These are phyloP conservation scores for Drosophila saltans DNA, from an alignment of 1,140 invertebrate genomes.

Conservation along the genomic window DNA sequence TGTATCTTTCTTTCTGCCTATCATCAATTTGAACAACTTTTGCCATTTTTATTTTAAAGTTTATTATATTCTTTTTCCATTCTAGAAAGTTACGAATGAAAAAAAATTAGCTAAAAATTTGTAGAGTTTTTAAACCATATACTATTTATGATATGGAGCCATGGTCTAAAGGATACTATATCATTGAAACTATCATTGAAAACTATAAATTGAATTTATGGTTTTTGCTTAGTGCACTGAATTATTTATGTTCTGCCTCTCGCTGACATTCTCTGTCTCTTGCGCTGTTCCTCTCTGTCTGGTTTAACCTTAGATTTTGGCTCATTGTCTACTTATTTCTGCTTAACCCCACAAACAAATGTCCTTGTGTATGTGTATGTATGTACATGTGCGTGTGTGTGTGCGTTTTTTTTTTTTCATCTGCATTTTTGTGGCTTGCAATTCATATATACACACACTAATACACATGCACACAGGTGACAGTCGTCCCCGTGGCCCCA, in stretches of 20 bases:
- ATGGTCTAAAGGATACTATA: neutral
- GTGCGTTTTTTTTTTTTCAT: slow-evolving; percentile 62
- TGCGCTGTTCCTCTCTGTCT: neutral
- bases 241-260: slow-evolving; percentile 47
- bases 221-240: slow-evolving; percentile 33
- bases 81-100: too few relatives aligned
- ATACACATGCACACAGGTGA: slow-evolving; percentile 34
- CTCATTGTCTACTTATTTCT: slow-evolving; percentile 74
- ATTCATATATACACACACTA: slow-evolving; percentile 18
- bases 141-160: neutral
- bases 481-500: slow-evolving; percentile 31
- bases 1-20: too few relatives aligned
- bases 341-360: slow-evolving; percentile 26
- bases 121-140: neutral
- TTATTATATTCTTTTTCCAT: too few relatives aligned
- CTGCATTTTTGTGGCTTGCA: slow-evolving; percentile 64
- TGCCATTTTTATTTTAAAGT: too few relatives aligned
- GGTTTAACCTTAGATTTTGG: slow-evolving; percentile 48
- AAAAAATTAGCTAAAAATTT: too few relatives aligned
- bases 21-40: too few relatives aligned
- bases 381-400: slow-evolving; percentile 12
- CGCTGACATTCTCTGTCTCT: slow-evolving; percentile 30
- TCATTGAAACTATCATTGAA: neutral
- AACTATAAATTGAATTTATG: slow-evolving; percentile 12
- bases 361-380: slow-evolving; percentile 1